A percentile compares a stretch with the other conserved stretches of the same genome.
Evolutionary conservation across 2,797 vertebrate species (phyloP).

Genomic region (Myotis findleyi): DNA sequence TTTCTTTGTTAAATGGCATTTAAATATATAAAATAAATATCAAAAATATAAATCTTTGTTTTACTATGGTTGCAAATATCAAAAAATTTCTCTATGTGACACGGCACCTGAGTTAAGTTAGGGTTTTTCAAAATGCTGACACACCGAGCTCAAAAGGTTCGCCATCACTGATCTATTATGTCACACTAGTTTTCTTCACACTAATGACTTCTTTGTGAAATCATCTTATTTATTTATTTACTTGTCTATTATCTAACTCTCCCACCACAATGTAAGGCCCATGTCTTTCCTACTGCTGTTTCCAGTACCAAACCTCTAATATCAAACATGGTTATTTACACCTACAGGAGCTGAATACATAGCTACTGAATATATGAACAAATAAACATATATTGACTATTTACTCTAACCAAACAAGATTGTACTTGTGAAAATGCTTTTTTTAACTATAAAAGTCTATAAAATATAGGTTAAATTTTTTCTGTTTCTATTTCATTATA

Average conservation of each 20-base stretch:
- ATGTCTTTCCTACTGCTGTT: neutral
- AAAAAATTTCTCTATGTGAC: too few species aligned
- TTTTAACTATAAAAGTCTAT: constrained; percentile 7
- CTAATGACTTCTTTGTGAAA: neutral
- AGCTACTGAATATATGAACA: constrained; percentile 8
- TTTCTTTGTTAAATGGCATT: too few species aligned
- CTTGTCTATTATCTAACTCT: neutral
- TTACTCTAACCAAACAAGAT: neutral
- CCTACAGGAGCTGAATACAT: neutral
- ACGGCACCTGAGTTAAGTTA: too few species aligned
- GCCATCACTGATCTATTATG: neutral
- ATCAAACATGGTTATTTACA: neutral
- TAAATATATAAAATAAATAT: too few species aligned
- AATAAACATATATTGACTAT: neutral
- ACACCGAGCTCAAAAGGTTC: too few species aligned
- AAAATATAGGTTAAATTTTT: neutral
- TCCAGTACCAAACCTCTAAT: neutral
- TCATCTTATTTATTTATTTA: neutral
- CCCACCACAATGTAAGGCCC: neutral
- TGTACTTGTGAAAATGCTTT: constrained; percentile 38
- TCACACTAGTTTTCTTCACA: neutral
- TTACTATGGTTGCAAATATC: too few species aligned
- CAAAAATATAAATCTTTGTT: too few species aligned
- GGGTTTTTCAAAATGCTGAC: too few species aligned
- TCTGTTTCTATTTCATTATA: neutral